Conservation (phyloP, 2,797 vertebrate genomes). For the Hippoglossus hippoglossus region DNA sequence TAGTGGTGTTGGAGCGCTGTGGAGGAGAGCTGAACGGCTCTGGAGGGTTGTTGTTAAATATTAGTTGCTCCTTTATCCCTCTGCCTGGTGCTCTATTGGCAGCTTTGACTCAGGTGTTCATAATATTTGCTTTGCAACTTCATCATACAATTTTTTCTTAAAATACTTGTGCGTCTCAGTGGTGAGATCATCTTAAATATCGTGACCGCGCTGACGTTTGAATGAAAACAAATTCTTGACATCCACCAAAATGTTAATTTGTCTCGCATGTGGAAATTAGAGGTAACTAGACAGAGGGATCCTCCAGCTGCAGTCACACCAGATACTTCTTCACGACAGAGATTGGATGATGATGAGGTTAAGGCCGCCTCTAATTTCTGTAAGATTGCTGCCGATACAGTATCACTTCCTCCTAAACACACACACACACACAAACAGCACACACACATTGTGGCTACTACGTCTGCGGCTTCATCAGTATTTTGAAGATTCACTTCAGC, state of each 20-base stretch:
- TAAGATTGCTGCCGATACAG: conserved; percentile 41
- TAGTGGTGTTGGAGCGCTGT: conserved; percentile 2
- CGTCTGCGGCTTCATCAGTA: conserved; percentile 1
- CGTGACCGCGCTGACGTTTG: conserved; percentile 22
- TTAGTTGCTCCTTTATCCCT: conserved; percentile 11
- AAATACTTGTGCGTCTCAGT: neutral
- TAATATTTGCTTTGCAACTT: conserved; percentile 21
- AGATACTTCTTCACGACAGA: conserved; percentile 52
- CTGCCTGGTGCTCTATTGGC: conserved; percentile 9
- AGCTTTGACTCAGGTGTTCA: conserved; percentile 7
- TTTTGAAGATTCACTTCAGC: neutral
- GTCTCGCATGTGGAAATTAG: conserved; percentile 47
- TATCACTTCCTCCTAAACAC: neutral
- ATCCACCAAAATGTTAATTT: conserved; percentile 52
- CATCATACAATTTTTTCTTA: conserved; percentile 9
- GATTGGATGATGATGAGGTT: conserved; percentile 67
- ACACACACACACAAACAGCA: neutral
- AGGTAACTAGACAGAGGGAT: conserved; percentile 18
- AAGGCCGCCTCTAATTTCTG: conserved; percentile 35
- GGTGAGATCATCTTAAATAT: conserved; percentile 1
- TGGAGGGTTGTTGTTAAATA: conserved; percentile 11
- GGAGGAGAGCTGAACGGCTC: conserved; percentile 12
- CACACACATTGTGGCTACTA: neutral
- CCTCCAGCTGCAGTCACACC: conserved; percentile 47
- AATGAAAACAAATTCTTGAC: conserved; percentile 39